Base-by-base conservation (phyloP, 23 tunicate species). In the Diplosoma virens region DNA sequence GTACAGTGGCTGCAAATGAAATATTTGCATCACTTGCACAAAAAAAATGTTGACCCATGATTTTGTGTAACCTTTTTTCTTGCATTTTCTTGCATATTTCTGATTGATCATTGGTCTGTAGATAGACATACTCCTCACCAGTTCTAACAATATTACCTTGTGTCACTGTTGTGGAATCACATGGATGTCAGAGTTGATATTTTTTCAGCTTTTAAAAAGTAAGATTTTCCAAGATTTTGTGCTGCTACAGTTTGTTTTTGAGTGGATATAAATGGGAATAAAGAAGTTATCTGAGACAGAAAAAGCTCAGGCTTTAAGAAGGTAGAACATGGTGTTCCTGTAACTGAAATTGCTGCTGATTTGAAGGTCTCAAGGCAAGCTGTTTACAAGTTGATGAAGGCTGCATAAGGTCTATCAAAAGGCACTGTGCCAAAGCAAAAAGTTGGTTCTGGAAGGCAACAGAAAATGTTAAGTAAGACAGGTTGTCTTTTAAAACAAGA, bases 381-480 rank as follows among this genome's bases (percentile, higher is more conserved):
- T n/a, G 35, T 61, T 61, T 61, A 29, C 69, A 61, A 27, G 69
- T 61, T 61, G 69, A 26, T 61, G 69, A 61, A 61, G 69, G 35
- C 35, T 61, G 69, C 69, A 29, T 5, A 29, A 27, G 35, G 69
- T 29, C 69, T 61, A 27, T 6, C 6, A 29, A 29, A 61, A 6
- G 69, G 63, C 24, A 55, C 63, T 55, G 63, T 55, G 4, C 35
- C 35, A 35, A 61, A 61, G 6, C 9, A n/a, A 61, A 61, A 61
- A 29, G 2, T 61, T 61, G 35, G 69, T 29, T 9, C 69, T 61
- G 69, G 69, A 27, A 61, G 69, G 6, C 28, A 61, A 29, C 69
- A 6, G 18, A 61, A 28, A 61, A 61, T 35, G 35, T 61, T 22
- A 4, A 11, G 35, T 29, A 4, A 35, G 69, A 27, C 69, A 61